phyloP scores from a whole-genome alignment of 2,113 vertebrate genomes.

The Pteronura brasiliensis region DNA sequence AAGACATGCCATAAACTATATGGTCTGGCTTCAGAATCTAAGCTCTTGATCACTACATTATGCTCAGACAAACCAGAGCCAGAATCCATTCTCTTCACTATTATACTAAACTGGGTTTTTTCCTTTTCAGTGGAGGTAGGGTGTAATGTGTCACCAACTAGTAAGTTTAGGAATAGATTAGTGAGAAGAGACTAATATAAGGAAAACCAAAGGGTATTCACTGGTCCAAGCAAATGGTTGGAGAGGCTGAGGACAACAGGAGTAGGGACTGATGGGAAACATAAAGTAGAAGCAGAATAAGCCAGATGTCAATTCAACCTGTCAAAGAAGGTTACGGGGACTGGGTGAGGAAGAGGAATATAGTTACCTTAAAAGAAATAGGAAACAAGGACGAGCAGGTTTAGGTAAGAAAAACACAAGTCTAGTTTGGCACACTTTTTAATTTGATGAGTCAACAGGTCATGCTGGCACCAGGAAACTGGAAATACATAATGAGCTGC shows the following conservation, averaged over 20 bases:
- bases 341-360: neutral
- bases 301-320: neutral
- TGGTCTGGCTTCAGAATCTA: neutral
- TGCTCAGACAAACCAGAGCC: neutral
- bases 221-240: neutral
- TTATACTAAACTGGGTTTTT: neutral
- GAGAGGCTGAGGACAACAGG: neutral
- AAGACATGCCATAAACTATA: neutral
- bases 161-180: neutral
- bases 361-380: neutral
- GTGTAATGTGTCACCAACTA: neutral
- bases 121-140: neutral
- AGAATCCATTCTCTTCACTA: neutral
- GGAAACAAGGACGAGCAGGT: neutral
- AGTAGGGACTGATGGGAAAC: neutral
- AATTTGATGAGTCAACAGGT: neutral
- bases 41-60: neutral
- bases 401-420: neutral
- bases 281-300: neutral
- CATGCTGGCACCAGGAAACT: neutral
- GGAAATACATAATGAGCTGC: neutral
- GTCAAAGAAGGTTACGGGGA: neutral
- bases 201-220: neutral
- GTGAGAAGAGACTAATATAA: neutral
- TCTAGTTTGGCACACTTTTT: neutral